A percentile compares a stretch with the other conserved stretches of the same genome.
Conservation (phyloP, 2,113 vertebrate genomes). For the Ploceus nigricollis region DNA sequence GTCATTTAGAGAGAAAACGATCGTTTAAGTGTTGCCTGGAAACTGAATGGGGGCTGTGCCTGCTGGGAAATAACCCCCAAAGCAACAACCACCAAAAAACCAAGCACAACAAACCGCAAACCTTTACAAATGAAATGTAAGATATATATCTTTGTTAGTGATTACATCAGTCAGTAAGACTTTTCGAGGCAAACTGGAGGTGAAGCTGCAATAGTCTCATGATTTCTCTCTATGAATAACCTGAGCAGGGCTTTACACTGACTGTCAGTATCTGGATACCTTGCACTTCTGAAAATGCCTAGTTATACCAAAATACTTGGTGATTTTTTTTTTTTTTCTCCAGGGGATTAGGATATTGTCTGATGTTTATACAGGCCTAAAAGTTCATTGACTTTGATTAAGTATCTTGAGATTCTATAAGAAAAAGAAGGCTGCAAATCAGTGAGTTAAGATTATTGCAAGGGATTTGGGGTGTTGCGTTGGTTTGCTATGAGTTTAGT, state of each 20-base stretch:
- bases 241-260: background rate
- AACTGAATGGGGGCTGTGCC: accelerated
- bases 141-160: background rate
- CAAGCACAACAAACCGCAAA: background rate
- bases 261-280: background rate
- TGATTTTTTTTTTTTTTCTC: too few relatives aligned
- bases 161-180: background rate
- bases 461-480: background rate
- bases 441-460: background rate
- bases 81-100: background rate
- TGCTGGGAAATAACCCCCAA: background rate
- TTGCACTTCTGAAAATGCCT: background rate
- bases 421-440: background rate
- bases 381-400: background rate
- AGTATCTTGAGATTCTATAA: background rate
- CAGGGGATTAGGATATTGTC: background rate
- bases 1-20: background rate
- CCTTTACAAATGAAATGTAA: background rate
- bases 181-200: background rate
- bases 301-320: background rate
- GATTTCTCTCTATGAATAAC: background rate
- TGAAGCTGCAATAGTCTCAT: background rate
- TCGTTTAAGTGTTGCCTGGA: accelerated
- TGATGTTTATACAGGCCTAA: background rate
- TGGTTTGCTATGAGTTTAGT: background rate